Conservation (phyloP, 2,113 vertebrate species). For the Burhinus bistriatus region DNA sequence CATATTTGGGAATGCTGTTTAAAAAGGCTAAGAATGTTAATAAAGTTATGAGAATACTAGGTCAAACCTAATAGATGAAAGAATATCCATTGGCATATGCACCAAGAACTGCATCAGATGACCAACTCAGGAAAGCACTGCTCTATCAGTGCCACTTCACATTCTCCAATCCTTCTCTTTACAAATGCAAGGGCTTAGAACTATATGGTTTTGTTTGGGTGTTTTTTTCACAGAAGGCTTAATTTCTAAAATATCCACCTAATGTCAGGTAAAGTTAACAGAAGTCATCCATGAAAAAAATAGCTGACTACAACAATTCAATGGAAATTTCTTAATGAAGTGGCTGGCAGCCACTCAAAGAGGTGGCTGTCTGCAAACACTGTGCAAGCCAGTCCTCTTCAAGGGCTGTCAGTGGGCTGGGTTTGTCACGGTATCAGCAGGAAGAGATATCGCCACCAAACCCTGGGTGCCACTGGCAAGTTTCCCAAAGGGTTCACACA, state of each 20-base stretch:
- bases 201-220: neutral
- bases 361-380: neutral
- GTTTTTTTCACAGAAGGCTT: neutral
- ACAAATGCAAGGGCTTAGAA: neutral
- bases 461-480: neutral
- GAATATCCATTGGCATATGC: neutral
- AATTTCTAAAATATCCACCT: neutral
- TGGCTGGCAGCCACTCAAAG: neutral
- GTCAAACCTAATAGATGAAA: neutral
- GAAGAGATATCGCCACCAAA: neutral
- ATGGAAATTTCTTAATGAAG: neutral
- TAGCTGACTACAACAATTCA: neutral
- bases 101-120: neutral
- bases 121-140: neutral
- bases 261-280: neutral
- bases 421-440: neutral
- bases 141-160: neutral
- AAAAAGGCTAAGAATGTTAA: neutral
- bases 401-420: neutral
- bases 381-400: fast-evolving
- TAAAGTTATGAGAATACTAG: neutral
- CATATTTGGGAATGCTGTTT: neutral
- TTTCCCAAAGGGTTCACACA: neutral
- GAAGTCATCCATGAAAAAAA: neutral
- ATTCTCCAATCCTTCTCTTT: neutral